These are phyloP conservation scores for Chironomus striatipennis DNA, from an alignment of 1,140 invertebrate genomes.

Conservation along the genomic window DNA sequence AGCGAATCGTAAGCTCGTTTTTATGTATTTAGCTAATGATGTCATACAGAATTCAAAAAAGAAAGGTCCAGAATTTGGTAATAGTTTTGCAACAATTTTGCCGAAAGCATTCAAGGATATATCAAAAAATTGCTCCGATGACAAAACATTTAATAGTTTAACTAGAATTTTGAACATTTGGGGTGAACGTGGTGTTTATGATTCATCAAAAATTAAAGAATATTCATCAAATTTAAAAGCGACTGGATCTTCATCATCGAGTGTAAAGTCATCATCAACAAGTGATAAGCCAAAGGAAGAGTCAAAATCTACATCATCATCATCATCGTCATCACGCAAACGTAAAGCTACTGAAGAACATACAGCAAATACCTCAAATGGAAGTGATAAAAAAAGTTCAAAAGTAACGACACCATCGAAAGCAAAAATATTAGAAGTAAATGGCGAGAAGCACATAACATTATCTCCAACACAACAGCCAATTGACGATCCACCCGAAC, in stretches of 20 bases:
- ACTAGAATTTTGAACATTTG: constrained; percentile 80
- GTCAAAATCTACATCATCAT: no score
- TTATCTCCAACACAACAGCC: constrained; percentile 63
- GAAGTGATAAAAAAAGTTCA: constrained; percentile 27
- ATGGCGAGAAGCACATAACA: constrained; percentile 62
- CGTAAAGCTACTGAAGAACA: constrained; percentile 31
- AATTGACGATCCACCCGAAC: constrained; percentile 76
- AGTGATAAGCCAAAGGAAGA: constrained; percentile 27
- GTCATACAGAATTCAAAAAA: constrained; percentile 98
- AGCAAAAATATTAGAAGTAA: constrained; percentile 45
- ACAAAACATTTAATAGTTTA: constrained; percentile 69
- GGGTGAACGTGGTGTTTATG: constrained; percentile 87
- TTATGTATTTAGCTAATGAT: constrained; percentile 97
- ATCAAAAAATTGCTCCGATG: constrained; percentile 53
- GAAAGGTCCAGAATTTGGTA: constrained; percentile 92
- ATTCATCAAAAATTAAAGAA: constrained; percentile 62
- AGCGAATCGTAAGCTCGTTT: constrained; percentile 61
- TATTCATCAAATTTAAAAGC: constrained; percentile 37
- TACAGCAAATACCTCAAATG: constrained; percentile 37
- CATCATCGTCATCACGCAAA: constrained; percentile 38
- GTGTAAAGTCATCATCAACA: background rate
- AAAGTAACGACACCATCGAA: constrained; percentile 28
- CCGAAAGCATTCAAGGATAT: constrained; percentile 76
- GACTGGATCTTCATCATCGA: background rate
- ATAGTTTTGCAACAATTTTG: constrained; percentile 69